Evolutionary conservation across 2,113 vertebrate genomes (phyloP).

Genomic region (Lipophrys pholis): DNA sequence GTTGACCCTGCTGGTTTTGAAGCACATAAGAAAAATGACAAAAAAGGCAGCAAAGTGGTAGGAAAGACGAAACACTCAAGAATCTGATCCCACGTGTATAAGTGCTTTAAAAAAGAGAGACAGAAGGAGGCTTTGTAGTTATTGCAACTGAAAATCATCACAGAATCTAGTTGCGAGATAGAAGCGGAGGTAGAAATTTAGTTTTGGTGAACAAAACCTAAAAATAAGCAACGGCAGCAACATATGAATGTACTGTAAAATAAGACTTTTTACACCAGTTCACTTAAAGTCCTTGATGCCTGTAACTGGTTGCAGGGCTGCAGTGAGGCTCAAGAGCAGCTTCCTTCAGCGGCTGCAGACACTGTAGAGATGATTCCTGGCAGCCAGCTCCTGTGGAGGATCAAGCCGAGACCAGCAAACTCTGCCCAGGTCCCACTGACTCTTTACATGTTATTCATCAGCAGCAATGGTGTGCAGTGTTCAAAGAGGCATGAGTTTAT

Average conservation of each 20-base stretch:
- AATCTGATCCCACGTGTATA: not conserved
- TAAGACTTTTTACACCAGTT: no score
- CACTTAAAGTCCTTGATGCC: not conserved
- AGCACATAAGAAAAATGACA: conserved; percentile 91
- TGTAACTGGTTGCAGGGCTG: conserved; percentile 63
- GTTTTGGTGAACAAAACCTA: no score
- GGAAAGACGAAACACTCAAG: not conserved
- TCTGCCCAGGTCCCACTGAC: conserved; percentile 88
- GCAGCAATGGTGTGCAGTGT: no score
- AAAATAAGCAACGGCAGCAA: no score
- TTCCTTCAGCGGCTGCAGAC: conserved; percentile 87
- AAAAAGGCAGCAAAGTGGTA: conserved; percentile 91
- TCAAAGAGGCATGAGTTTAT: no score
- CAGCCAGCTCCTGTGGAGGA: conserved; percentile 93
- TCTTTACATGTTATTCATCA: no score
- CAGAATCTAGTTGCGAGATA: no score
- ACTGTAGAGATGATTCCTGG: conserved; percentile 93
- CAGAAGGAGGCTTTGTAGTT: no score
- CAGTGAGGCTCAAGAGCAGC: conserved; percentile 86
- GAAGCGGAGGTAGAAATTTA: no score
- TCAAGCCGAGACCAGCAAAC: conserved; percentile 91
- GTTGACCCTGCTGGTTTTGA: conserved; percentile 89
- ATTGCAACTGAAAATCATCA: no score
- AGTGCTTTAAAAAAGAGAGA: no score
- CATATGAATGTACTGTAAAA: no score